Conservation (phyloP, 2,113 vertebrate genomes). For the Ictalurus furcatus region DNA sequence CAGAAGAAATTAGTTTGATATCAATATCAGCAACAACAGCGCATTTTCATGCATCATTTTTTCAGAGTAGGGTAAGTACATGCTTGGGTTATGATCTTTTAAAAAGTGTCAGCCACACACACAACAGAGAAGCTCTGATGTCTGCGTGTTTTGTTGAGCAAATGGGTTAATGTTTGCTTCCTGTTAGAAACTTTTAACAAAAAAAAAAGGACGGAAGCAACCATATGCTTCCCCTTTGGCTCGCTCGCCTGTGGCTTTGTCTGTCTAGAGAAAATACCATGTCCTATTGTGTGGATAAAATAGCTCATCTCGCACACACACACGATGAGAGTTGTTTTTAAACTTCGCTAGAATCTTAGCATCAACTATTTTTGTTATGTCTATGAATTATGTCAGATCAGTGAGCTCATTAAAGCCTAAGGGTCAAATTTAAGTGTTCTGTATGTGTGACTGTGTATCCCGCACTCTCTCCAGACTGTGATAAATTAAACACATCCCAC, state of each 20-base stretch:
- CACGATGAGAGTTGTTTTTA: background rate
- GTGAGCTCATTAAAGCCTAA: slow-evolving; percentile 33
- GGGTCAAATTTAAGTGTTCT: slow-evolving; percentile 44
- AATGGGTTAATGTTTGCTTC: slow-evolving; percentile 27
- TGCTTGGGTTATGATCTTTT: background rate
- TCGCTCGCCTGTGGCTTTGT: background rate
- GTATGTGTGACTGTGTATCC: slow-evolving; percentile 9
- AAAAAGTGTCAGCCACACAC: background rate
- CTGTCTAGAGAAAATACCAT: slow-evolving; percentile 1
- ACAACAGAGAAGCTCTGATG: background rate
- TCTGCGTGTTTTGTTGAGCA: background rate
- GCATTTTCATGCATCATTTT: slow-evolving; percentile 99
- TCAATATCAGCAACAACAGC: slow-evolving; percentile 99
- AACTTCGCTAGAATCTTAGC: background rate
- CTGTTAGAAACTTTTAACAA: slow-evolving; percentile 27
- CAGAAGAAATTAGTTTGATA: slow-evolving; percentile 98
- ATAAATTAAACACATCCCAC: slow-evolving; percentile 54
- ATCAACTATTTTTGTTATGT: background rate
- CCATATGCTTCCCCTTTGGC: slow-evolving; percentile 24
- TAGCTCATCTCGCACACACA: background rate
- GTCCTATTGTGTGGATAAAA: background rate
- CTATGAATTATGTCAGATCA: background rate
- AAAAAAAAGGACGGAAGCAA: background rate
- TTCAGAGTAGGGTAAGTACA: slow-evolving; percentile 95
- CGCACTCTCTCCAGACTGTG: slow-evolving; percentile 4